Percentiles rank a stretch among this genome's conserved stretches.
Evolutionary conservation across 1,140 invertebrate species (phyloP).

Genomic region (Calephelis virginiensis): DNA sequence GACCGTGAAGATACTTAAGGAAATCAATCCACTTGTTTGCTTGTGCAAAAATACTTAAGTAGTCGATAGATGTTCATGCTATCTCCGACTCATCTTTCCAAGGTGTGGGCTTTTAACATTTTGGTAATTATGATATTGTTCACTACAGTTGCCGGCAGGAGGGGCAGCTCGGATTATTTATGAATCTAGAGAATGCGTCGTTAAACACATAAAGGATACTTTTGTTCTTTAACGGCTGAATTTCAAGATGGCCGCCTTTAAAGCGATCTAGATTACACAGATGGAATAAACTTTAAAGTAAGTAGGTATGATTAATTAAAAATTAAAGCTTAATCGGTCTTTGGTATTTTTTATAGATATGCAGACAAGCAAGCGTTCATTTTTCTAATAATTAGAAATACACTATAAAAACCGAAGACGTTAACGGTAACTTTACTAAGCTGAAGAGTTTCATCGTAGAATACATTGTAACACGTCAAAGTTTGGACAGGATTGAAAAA

Average conservation of each 20-base stretch:
- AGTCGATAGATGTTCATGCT: no score
- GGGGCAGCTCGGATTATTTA: background rate
- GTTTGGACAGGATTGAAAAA: no score
- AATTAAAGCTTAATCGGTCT: background rate
- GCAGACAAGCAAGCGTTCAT: no score
- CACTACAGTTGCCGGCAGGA: background rate
- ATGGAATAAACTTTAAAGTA: background rate
- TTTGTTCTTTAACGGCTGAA: background rate
- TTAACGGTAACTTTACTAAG: no score
- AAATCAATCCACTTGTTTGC: no score
- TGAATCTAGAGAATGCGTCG: background rate
- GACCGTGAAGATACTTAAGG: no score
- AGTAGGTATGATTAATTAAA: background rate
- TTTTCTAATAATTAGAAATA: no score
- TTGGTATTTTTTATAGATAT: no score
- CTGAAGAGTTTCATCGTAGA: no score
- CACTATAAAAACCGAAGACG: no score
- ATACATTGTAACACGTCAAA: no score
- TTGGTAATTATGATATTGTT: slow-evolving; percentile 18
- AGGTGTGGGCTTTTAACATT: slow-evolving; percentile 18
- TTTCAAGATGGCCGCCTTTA: background rate
- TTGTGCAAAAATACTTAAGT: no score
- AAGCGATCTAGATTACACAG: background rate
- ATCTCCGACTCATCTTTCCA: background rate
- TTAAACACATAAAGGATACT: background rate